phyloP scores from a whole-genome alignment of 2,888 invertebrate species.

The Steinernema scapterisci region DNA sequence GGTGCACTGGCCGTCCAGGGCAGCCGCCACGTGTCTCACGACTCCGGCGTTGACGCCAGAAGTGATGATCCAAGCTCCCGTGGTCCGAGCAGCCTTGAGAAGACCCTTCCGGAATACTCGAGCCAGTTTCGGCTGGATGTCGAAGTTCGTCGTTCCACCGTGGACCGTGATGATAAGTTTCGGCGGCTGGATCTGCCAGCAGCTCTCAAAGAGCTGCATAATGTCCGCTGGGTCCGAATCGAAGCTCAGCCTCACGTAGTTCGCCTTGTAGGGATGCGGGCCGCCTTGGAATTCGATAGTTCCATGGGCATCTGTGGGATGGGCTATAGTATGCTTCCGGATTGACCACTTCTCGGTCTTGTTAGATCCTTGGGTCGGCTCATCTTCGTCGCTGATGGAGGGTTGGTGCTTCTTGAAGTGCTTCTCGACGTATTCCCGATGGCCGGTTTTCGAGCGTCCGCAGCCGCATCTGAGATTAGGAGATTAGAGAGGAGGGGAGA shows the following conservation, averaged over 20 bases:
- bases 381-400: background rate
- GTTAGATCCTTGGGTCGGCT: background rate
- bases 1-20: slow-evolving; percentile 69
- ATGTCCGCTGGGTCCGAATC: slow-evolving; percentile 92
- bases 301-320: slow-evolving; percentile 95
- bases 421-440: slow-evolving; percentile 31
- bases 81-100: slow-evolving; percentile 93
- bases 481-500: background rate
- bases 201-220: slow-evolving; percentile 86
- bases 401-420: background rate
- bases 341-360: slow-evolving; percentile 59
- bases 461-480: slow-evolving; percentile 55
- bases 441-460: slow-evolving; percentile 49
- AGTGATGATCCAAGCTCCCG: slow-evolving; percentile 97
- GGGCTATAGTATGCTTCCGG: slow-evolving; percentile 79
- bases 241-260: slow-evolving; percentile 92
- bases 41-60: slow-evolving; percentile 77
- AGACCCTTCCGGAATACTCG: slow-evolving; percentile 91
- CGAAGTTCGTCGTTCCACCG: slow-evolving; percentile 90
- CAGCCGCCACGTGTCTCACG: slow-evolving; percentile 95
- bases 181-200: slow-evolving; percentile 93
- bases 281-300: slow-evolving; percentile 90
- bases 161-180: slow-evolving; percentile 96
- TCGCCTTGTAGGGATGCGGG: slow-evolving; percentile 67
- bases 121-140: slow-evolving; percentile 90